Evolutionary conservation across 2,888 invertebrate genomes (phyloP).

Genomic region (Miltochrista miniata): DNA sequence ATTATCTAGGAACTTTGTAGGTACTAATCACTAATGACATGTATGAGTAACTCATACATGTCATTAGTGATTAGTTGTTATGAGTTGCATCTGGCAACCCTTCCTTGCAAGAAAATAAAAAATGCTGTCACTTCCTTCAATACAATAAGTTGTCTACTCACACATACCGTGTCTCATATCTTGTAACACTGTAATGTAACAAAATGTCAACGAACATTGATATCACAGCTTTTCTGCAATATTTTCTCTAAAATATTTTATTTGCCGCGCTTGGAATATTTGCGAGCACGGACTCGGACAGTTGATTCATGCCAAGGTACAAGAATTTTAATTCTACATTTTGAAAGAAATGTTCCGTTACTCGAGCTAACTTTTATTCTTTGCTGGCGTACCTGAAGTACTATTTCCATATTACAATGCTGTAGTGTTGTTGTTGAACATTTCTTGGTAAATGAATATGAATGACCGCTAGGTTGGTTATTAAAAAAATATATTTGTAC

Average conservation of each 20-base stretch:
- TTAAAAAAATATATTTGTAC: too few relatives aligned
- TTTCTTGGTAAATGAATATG: too few relatives aligned
- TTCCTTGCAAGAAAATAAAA: background rate
- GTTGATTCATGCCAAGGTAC: constrained; percentile 9
- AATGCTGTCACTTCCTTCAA: background rate
- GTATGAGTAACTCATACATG: too few relatives aligned
- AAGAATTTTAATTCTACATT: constrained; percentile 13
- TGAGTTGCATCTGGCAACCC: background rate
- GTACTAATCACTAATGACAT: too few relatives aligned
- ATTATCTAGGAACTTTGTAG: too few relatives aligned
- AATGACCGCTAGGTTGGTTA: too few relatives aligned
- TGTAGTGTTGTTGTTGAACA: background rate
- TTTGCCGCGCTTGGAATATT: constrained; percentile 9
- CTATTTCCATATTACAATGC: background rate
- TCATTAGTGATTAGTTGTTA: too few relatives aligned
- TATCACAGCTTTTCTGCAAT: constrained; percentile 5
- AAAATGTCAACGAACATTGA: constrained; percentile 5
- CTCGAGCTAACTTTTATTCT: background rate
- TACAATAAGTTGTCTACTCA: background rate
- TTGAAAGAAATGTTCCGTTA: constrained; percentile 7
- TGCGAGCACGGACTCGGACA: constrained; percentile 7
- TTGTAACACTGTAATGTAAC: background rate
- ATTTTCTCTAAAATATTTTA: constrained; percentile 7
- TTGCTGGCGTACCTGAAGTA: background rate
- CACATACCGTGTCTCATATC: background rate